phyloP scores from a whole-genome alignment of 2,888 invertebrate species.

The Linnaemya tessellans region DNA sequence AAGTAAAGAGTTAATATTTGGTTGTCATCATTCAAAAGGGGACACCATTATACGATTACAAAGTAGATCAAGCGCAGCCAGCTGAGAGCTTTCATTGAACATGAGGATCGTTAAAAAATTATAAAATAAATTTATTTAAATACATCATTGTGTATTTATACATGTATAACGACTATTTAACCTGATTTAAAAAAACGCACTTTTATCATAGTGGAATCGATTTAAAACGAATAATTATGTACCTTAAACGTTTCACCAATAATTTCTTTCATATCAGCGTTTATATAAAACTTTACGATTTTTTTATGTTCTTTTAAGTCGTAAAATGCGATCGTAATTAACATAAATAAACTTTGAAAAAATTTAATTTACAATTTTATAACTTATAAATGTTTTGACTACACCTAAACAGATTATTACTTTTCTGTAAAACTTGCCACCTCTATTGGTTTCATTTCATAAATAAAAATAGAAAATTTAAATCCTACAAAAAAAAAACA shows the following conservation, averaged over 20 bases:
- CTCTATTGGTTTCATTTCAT: neutral
- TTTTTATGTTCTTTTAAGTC: conserved; percentile 52
- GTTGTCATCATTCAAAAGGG: conserved; percentile 22
- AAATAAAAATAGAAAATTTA: conserved; percentile 32
- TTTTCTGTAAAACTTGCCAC: conserved; percentile 10
- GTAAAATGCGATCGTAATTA: conserved; percentile 55
- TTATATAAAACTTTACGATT: conserved; percentile 52
- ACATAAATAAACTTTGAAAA: conserved; percentile 49
- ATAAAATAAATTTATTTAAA: conserved; percentile 18
- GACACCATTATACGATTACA: neutral
- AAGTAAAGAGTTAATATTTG: conserved; percentile 2
- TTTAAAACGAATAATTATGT: conserved; percentile 51
- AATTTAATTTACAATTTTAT: conserved; percentile 27
- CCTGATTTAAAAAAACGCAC: conserved; percentile 21
- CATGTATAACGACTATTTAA: conserved; percentile 15
- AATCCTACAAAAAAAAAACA: neutral
- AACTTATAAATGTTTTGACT: conserved; percentile 27
- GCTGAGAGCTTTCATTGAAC: conserved; percentile 17
- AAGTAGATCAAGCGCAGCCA: conserved; percentile 14
- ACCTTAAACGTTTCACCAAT: conserved; percentile 33
- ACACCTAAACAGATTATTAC: conserved; percentile 12
- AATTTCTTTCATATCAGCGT: conserved; percentile 18
- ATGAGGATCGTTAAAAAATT: conserved; percentile 31
- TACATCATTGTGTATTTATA: conserved; percentile 19
- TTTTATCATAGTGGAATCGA: conserved; percentile 4